Evolutionary conservation across 1,140 invertebrate species (phyloP).

Genomic region (Euwallacea fornicatus): DNA sequence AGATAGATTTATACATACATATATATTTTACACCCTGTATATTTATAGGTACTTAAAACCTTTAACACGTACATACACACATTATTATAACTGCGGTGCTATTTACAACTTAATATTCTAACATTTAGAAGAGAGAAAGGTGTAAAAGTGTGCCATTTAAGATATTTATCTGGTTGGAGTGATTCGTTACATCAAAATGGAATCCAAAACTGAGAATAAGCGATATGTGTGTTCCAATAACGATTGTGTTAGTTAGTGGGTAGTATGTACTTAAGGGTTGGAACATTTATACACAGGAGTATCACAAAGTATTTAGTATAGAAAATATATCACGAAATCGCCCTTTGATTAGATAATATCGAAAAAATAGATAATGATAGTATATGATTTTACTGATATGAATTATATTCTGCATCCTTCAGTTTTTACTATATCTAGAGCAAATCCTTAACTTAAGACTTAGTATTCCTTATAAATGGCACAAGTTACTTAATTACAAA

Average conservation of each 20-base stretch:
- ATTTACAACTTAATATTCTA: slow-evolving; percentile 3
- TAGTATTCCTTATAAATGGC: slow-evolving; percentile 36
- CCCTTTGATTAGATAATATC: slow-evolving; percentile 8
- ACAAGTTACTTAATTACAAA: slow-evolving; percentile 25
- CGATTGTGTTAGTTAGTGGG: not conserved
- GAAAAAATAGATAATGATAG: not conserved
- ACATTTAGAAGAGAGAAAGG: slow-evolving; percentile 16
- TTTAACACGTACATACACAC: not conserved
- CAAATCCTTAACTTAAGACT: slow-evolving; percentile 1
- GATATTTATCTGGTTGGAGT: slow-evolving; percentile 1
- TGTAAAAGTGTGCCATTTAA: slow-evolving; percentile 32
- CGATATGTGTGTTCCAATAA: not conserved
- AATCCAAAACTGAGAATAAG: too few relatives aligned
- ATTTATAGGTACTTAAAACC: slow-evolving; percentile 19
- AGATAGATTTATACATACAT: not conserved
- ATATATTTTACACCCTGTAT: not conserved
- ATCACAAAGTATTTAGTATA: slow-evolving; percentile 29
- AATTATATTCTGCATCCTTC: slow-evolving; percentile 6
- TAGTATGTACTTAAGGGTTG: slow-evolving; percentile 10
- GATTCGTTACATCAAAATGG: not conserved
- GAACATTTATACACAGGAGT: slow-evolving; percentile 16
- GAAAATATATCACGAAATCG: slow-evolving; percentile 31
- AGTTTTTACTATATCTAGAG: not conserved
- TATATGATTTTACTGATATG: slow-evolving; percentile 5
- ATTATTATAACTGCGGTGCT: not conserved